Conservation (phyloP, 1,140 invertebrate genomes). For the Papilio glaucus region DNA sequence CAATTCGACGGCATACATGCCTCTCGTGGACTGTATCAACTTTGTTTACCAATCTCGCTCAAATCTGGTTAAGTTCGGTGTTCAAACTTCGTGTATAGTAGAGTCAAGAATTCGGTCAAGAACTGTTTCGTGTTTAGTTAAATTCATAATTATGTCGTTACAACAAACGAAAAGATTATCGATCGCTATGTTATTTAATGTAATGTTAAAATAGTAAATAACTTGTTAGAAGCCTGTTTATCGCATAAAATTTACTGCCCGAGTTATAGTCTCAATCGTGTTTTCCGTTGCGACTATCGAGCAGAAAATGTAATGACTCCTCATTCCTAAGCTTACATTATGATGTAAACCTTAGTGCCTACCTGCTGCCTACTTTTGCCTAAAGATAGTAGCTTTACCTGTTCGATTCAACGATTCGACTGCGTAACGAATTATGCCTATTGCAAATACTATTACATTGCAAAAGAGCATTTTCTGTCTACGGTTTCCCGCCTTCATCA, state of each 20-base stretch:
- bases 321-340: too few species aligned
- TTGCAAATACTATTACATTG: conserved; percentile 59
- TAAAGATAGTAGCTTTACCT: conserved; percentile 40
- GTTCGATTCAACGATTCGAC: conserved; percentile 52
- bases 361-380: conserved; percentile 31
- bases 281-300: conserved; percentile 29
- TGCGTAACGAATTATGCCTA: conserved; percentile 62
- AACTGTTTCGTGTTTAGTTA: too few species aligned
- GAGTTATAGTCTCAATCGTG: conserved; percentile 29
- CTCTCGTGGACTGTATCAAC: too few species aligned
- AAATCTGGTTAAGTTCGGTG: too few species aligned
- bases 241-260: conserved; percentile 14
- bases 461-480: conserved; percentile 67
- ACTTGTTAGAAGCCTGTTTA: conserved; percentile 14
- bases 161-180: too few species aligned
- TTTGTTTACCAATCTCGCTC: too few species aligned
- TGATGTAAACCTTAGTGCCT: too few species aligned
- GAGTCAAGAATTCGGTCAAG: too few species aligned
- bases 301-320: conserved; percentile 36
- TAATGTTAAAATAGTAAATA: not conserved
- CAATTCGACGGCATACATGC: too few species aligned
- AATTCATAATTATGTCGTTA: too few species aligned
- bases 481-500: conserved; percentile 76
- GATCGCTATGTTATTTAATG: too few species aligned
- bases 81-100: too few species aligned